Conservation (phyloP, 2,888 invertebrate genomes). For the Xanthorhoe designata region DNA sequence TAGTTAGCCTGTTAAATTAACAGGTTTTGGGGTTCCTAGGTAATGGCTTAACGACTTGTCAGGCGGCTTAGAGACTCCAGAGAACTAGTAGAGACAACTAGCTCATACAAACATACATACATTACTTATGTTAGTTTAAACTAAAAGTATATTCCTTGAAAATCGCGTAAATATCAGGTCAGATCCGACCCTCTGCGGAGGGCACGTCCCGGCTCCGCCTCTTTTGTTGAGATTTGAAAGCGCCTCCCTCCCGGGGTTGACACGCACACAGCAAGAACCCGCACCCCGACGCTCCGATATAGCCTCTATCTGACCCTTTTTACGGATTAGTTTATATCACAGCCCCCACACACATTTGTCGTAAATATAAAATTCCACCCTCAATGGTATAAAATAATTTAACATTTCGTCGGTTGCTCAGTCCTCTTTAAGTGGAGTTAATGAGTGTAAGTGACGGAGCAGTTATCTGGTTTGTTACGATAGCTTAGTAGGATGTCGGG, state of each 20-base stretch:
- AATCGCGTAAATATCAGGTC: background rate
- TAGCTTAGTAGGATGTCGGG: constrained; percentile 62
- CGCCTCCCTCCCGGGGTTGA: constrained; percentile 60
- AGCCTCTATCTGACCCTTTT: constrained; percentile 46
- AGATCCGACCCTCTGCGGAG: constrained; percentile 33
- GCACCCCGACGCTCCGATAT: constrained; percentile 41
- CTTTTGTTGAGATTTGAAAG: constrained; percentile 52
- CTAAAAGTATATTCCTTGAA: background rate
- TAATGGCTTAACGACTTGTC: no score
- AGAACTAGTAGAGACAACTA: no score
- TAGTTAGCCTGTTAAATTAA: no score
- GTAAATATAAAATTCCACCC: constrained; percentile 58
- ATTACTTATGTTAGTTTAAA: no score
- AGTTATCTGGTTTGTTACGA: constrained; percentile 18
- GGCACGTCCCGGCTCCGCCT: constrained; percentile 58
- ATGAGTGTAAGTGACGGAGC: constrained; percentile 43
- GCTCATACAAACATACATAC: no score
- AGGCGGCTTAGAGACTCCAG: no score
- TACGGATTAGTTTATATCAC: constrained; percentile 39
- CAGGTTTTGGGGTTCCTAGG: no score
- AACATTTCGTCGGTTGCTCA: constrained; percentile 49
- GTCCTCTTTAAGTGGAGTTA: constrained; percentile 49
- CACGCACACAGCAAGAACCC: constrained; percentile 42
- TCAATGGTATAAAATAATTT: constrained; percentile 70
- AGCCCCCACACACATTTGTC: constrained; percentile 40